Evolutionary conservation across 2,888 invertebrate species (phyloP), one percentile per base, ranked within the genome.

Genomic region (Quadriops clusia): DNA sequence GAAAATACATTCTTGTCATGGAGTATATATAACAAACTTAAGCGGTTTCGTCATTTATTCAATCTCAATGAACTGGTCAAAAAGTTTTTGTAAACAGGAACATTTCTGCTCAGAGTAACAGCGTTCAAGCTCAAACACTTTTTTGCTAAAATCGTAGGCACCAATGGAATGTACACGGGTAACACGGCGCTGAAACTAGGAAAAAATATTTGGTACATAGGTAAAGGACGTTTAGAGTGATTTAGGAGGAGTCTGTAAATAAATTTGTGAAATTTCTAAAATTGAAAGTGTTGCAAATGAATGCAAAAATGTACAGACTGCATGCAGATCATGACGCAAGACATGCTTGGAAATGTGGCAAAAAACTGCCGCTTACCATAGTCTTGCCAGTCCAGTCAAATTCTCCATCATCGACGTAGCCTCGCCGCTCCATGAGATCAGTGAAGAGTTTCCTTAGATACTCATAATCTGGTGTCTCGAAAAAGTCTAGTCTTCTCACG

Each of bases 391-490:
- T 86, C 91, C 91, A 91, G 68, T 91, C 91, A 65, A 89, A 91
- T 61, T 89, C 86, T 47, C 84, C 85, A 64, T 91, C 90, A 63
- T 87, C 84, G 49, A 77, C 73, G 63, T 81, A 86, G 45, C 86
- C 83, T 62, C 81, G 78, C 48, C 82, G 75, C 51, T 86, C 85
- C 67, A 85, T 89, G 54, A 91, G 74, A 63, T 86, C 87, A 62
- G 83, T 81, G 71, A 95, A 95, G 65, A 94, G 77, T 63, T 87
- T 87, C 56, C 93, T 76, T 64, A 95, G 75, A 72, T 95, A 95
- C 66, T 97, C 94, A 71, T 98, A 98, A 70, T 98, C 97, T 36
- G 98, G 98, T 47, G 93, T 91, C 72, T 98, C 98, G 71, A 97
- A 98, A 73, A 98, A 98, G 70, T 98, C 98, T 63, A 98, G 72